These are phyloP conservation scores for Limnephilus rhombicus DNA, from an alignment of 2,888 invertebrate genomes.

Conservation along the genomic window DNA sequence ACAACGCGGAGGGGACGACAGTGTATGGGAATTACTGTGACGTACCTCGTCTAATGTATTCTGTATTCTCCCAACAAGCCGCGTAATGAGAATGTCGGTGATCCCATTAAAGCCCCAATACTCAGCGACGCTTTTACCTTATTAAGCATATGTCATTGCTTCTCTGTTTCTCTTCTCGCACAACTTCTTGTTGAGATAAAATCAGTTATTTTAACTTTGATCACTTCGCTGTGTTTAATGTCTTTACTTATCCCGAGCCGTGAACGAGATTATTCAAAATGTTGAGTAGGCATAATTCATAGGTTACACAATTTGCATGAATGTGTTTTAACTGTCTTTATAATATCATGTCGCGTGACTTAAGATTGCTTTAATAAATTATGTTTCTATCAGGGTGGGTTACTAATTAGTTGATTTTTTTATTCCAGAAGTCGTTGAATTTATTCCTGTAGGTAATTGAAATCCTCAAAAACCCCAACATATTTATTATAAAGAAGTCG, in stretches of 20 bases:
- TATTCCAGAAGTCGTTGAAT: no score
- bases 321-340: neutral
- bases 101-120: constrained; percentile 38
- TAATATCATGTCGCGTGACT: neutral
- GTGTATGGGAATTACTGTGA: constrained; percentile 9
- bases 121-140: constrained; percentile 38
- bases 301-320: neutral
- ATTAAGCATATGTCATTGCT: constrained; percentile 46
- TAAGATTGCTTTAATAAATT: neutral
- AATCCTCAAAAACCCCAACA: no score
- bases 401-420: no score
- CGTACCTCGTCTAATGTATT: constrained; percentile 5
- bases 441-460: no score
- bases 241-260: constrained; percentile 23
- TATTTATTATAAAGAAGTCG: no score
- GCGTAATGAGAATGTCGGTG: constrained; percentile 29
- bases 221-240: constrained; percentile 23
- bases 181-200: constrained; percentile 16
- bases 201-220: constrained; percentile 37
- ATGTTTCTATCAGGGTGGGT: neutral
- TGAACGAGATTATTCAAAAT: neutral
- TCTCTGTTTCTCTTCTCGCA: neutral
- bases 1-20: constrained; percentile 17
- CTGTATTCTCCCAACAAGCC: constrained; percentile 26
- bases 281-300: neutral